phyloP scores from a whole-genome alignment of 2,113 vertebrate genomes.

The Centropus bengalensis region DNA sequence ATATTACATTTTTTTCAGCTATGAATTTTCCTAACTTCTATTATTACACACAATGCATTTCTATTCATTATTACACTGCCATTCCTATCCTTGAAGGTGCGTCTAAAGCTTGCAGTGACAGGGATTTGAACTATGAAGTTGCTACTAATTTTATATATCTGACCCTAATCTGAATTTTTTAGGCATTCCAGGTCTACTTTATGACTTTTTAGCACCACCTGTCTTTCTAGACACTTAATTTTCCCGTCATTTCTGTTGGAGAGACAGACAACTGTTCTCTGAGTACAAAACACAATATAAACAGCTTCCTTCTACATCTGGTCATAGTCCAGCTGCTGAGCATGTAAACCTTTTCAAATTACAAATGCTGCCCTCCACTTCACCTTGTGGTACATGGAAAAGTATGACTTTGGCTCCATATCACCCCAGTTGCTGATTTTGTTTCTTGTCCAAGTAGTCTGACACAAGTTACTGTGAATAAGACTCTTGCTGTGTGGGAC shows the following conservation, averaged over 20 bases:
- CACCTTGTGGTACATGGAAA: not conserved
- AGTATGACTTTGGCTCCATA: not conserved
- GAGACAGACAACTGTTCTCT: not conserved
- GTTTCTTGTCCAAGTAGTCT: not conserved
- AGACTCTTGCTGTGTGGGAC: not conserved
- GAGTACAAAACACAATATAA: not conserved
- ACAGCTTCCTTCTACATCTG: not conserved
- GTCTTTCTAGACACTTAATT: not conserved
- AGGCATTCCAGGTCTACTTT: not conserved
- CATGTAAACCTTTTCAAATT: not conserved
- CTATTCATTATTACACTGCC: not conserved
- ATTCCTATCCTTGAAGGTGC: not conserved
- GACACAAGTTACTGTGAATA: not conserved
- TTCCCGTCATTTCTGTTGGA: not conserved
- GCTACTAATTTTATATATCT: not conserved
- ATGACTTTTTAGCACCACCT: not conserved
- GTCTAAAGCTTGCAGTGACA: not conserved
- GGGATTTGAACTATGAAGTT: not conserved
- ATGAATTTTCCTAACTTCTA: not conserved
- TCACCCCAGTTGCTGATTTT: not conserved
- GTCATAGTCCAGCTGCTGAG: not conserved
- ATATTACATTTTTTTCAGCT: not conserved
- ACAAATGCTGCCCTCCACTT: not conserved
- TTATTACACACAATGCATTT: not conserved
- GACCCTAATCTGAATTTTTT: not conserved